Base-by-base conservation (phyloP, 1,140 invertebrate genomes). In the Acromyrmex charruanus region DNA sequence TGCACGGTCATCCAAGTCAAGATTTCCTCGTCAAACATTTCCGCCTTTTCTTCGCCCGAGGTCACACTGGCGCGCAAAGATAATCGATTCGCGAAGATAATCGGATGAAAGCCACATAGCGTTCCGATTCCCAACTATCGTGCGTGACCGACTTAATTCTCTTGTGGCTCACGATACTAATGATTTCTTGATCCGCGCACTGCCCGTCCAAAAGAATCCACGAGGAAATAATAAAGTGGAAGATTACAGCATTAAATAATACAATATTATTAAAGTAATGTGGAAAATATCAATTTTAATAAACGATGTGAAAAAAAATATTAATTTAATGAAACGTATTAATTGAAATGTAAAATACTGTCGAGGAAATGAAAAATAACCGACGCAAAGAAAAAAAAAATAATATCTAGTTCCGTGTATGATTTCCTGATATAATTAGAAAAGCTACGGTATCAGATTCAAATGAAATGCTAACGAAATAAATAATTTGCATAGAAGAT, bases 1-100 rank as follows among this genome's bases (percentile, higher is more conserved):
- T 66, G 72, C 82, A 79, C 61, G 82, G n/a, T 77, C 82, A 85
- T 68, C 63, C 71, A 53, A 74, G 82, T 75, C 82, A 16, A 85
- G 82, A 85, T 85, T 85, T 79, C 63, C 82, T 25, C 82, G 49
- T 55, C 63, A 66, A 66, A 55, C 74, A 35, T 79, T 85, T 85
- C 82, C 82, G 82, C 59, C 31, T 79, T 85, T 79, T 55, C 74
- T 82, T 74, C 39, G 80, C 53, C 51, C 35, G 79, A 58, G 21
- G 65, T 58, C 66, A 71, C 79, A 12, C 12, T 31, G 28, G 3
- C 28, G 44, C 77, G 12, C 28, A 35, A 35, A 72, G 68, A 72
- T 82, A 71, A 71, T 81, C 79, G 79, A 69, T 69, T 69, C 66
- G n/a, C 59, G 59, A 14, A 79, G n/a, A 79, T 79, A 65, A 61